A percentile compares a stretch with the other conserved stretches of the same genome.
phyloP scores from a whole-genome alignment of 2,113 vertebrate genomes.

The Apus apus region DNA sequence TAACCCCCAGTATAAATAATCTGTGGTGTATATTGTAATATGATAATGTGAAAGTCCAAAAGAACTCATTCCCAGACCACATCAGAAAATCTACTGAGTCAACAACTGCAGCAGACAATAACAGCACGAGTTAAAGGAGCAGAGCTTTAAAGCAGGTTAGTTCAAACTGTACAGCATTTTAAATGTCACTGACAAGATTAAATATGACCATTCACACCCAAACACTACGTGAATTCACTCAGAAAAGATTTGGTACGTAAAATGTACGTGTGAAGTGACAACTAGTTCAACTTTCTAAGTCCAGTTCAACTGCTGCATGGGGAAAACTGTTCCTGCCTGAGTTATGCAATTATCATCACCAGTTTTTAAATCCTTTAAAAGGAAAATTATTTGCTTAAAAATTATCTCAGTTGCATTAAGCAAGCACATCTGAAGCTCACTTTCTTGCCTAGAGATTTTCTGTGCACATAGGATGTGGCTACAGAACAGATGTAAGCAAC shows the following conservation, averaged over 20 bases:
- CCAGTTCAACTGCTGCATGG: neutral
- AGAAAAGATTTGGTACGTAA: neutral
- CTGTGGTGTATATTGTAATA: constrained; percentile 67
- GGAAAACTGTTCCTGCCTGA: neutral
- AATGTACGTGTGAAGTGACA: neutral
- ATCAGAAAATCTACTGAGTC: constrained; percentile 74
- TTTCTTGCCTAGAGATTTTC: neutral
- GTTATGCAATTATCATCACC: neutral
- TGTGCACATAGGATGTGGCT: neutral
- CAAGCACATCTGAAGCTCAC: neutral
- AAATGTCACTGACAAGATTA: constrained; percentile 53
- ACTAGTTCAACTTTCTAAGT: neutral
- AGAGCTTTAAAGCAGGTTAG: constrained; percentile 60
- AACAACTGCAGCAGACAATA: constrained; percentile 70
- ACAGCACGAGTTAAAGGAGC: constrained; percentile 54
- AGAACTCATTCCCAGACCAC: constrained; percentile 75
- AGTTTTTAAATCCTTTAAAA: neutral
- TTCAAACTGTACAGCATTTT: constrained; percentile 55
- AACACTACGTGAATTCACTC: neutral
- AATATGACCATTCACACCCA: constrained; percentile 34
- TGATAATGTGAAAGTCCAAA: constrained; percentile 73
- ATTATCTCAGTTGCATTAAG: neutral
- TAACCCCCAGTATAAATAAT: constrained; percentile 74
- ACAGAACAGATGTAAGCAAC: neutral
- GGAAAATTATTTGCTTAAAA: neutral